Conservation (phyloP, 1,140 invertebrate species). For the Aphis gossypii region DNA sequence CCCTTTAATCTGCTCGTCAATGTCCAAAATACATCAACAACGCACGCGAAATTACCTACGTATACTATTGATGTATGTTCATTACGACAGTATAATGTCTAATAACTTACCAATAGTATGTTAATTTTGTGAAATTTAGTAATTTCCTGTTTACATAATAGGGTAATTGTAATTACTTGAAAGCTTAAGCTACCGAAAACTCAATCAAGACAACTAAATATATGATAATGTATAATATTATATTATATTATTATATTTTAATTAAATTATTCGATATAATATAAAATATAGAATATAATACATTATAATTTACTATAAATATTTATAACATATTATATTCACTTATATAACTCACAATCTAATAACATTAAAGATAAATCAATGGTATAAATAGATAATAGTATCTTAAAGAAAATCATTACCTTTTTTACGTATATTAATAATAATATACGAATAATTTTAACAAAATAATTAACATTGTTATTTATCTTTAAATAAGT, state of each 20-base stretch:
- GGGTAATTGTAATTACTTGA: background rate
- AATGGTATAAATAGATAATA: too few relatives aligned
- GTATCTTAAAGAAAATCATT: too few relatives aligned
- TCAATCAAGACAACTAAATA: background rate
- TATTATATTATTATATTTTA: background rate
- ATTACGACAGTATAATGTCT: background rate
- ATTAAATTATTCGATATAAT: background rate
- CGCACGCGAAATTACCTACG: background rate
- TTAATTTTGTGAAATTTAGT: background rate
- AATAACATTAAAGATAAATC: too few relatives aligned
- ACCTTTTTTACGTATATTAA: too few relatives aligned
- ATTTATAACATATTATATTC: too few relatives aligned
- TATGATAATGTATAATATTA: background rate
- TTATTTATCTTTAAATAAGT: too few relatives aligned
- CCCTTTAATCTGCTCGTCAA: constrained; percentile 6
- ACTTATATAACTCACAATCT: too few relatives aligned
- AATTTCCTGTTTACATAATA: background rate
- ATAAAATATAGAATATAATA: background rate
- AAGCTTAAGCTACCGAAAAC: background rate
- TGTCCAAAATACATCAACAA: constrained; percentile 18
- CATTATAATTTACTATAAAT: background rate
- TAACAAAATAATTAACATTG: too few relatives aligned
- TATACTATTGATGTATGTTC: background rate
- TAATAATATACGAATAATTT: too few relatives aligned
- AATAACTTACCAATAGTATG: background rate